Evolutionary conservation across 2,888 invertebrate species (phyloP).

Genomic region (Dugesia japonica): DNA sequence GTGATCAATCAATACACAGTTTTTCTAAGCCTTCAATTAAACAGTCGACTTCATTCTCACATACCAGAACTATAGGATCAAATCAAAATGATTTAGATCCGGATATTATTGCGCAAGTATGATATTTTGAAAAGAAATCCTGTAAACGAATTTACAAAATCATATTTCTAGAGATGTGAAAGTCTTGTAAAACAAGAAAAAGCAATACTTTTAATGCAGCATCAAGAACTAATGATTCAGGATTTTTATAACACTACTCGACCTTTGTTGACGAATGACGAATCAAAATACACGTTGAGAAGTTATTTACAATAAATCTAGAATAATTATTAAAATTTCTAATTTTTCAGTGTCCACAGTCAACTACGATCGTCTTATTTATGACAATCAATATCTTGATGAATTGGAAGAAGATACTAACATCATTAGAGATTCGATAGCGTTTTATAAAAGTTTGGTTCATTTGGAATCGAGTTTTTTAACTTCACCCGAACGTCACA

Average conservation of each 20-base stretch:
- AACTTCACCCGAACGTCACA: not conserved
- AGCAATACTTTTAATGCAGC: not conserved
- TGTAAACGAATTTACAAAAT: not conserved
- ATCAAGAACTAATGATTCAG: constrained; percentile 14
- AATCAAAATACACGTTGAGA: not conserved
- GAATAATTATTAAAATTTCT: not conserved
- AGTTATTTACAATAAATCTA: not conserved
- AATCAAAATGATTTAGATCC: not conserved
- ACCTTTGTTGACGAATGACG: not conserved
- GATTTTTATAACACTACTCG: not conserved
- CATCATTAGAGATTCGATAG: not conserved
- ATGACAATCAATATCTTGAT: not conserved
- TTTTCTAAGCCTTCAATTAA: not conserved
- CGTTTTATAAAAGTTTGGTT: not conserved
- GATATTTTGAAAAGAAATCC: too few species aligned
- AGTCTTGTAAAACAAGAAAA: constrained; percentile 2
- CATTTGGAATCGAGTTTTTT: constrained; percentile 10
- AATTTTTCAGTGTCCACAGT: constrained; percentile 2
- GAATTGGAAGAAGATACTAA: not conserved
- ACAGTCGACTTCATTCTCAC: not conserved
- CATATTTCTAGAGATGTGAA: not conserved
- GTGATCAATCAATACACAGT: constrained; percentile 4
- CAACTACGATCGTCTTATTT: not conserved
- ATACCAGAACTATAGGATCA: not conserved
- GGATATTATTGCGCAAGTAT: not conserved